A percentile compares a stretch with the other conserved stretches of the same genome.
Conservation (phyloP, 2,797 vertebrate species). For the Rhyacichthys aspro region DNA sequence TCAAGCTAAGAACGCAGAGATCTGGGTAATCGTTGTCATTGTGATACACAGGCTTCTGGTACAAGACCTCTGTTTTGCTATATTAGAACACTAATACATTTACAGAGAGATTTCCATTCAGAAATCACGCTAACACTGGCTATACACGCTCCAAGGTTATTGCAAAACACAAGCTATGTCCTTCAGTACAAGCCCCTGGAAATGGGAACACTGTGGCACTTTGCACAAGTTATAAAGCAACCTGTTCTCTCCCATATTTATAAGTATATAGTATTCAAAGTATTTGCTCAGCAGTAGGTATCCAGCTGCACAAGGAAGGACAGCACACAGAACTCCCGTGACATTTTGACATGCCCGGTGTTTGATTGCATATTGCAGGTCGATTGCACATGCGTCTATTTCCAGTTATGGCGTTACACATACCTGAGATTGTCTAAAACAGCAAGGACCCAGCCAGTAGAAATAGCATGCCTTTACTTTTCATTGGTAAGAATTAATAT, state of each 20-base stretch:
- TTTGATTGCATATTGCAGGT: conserved; percentile 18
- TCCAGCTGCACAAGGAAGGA: neutral
- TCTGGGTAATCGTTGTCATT: conserved; percentile 81
- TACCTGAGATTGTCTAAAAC: conserved; percentile 2
- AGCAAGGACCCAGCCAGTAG: neutral
- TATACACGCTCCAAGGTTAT: no score
- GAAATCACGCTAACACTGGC: conserved; percentile 29
- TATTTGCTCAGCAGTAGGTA: neutral
- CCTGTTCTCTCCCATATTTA: neutral
- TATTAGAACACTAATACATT: conserved; percentile 49
- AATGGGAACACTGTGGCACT: conserved; percentile 3
- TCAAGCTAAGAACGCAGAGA: conserved; percentile 85
- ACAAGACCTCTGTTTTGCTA: conserved; percentile 59
- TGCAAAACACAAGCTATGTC: conserved; percentile 35
- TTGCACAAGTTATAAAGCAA: neutral
- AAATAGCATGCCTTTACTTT: neutral
- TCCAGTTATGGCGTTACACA: conserved; percentile 13
- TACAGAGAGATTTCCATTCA: conserved; percentile 50
- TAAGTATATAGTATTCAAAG: conserved; percentile 3
- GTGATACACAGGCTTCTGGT: conserved; percentile 71
- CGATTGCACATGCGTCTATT: conserved; percentile 19
- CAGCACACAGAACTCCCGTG: neutral
- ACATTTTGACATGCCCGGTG: conserved; percentile 8
- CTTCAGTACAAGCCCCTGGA: conserved; percentile 9
- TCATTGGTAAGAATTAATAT: no score